Percentiles rank a stretch among this genome's conserved stretches.
phyloP scores from a whole-genome alignment of 2,113 vertebrate species.

The Bos javanicus region DNA sequence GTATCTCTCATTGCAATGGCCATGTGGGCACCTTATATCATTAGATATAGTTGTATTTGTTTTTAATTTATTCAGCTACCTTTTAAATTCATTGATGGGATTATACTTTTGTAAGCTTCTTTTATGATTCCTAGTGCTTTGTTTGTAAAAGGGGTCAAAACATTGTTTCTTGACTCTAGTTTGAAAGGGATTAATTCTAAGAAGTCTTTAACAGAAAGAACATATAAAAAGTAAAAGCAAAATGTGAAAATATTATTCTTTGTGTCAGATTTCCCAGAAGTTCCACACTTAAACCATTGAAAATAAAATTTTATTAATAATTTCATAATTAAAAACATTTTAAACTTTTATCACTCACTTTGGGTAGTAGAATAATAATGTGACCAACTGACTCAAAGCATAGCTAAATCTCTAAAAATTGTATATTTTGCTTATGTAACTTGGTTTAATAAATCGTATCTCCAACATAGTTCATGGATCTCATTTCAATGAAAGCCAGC shows the following conservation, averaged over 20 bases:
- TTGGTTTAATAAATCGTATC: constrained; percentile 22
- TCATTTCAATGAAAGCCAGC: constrained; percentile 60
- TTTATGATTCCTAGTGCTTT: neutral
- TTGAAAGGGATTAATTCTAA: neutral
- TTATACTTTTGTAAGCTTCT: neutral
- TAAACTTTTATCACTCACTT: neutral
- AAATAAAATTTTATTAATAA: neutral
- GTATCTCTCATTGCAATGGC: neutral
- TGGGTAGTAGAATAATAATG: neutral
- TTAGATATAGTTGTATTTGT: neutral
- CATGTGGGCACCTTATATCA: neutral
- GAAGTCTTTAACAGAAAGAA: neutral
- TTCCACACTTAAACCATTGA: neutral
- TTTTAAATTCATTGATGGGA: neutral
- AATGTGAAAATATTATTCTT: neutral
- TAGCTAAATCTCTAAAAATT: neutral
- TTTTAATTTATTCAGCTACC: neutral
- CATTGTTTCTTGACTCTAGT: neutral
- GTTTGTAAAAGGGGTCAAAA: neutral
- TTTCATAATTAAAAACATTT: neutral
- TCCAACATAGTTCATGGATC: constrained; percentile 24
- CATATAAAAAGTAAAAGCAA: neutral
- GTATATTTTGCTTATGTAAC: constrained; percentile 28
- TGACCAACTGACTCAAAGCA: neutral
- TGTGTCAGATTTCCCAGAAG: neutral